Percentiles rank a stretch among this genome's conserved stretches.
Conservation (phyloP, 2,797 vertebrate genomes). For the Podargus strigoides region DNA sequence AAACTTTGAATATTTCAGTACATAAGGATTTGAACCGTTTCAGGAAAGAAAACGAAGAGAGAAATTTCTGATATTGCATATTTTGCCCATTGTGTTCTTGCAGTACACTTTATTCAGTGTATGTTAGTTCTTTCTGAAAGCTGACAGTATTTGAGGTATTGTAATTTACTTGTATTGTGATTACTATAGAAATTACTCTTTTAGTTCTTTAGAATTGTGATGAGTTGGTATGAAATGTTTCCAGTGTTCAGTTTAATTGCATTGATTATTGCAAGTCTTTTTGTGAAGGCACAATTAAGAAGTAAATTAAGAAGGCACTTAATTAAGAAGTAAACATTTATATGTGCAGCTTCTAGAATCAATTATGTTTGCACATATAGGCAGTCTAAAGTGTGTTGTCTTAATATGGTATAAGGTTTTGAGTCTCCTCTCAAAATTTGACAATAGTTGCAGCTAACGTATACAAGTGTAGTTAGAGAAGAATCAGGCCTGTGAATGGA, state of each 20-base stretch:
- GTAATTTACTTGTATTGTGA: not conserved
- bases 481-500: not conserved
- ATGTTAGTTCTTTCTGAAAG: not conserved
- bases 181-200: not conserved
- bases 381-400: not conserved
- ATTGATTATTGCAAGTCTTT: not conserved
- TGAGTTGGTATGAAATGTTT: not conserved
- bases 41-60: not conserved
- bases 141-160: not conserved
- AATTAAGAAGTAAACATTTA: not conserved
- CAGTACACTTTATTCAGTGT: not conserved
- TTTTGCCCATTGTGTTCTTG: not conserved
- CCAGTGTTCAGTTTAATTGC: not conserved
- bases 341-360: not conserved
- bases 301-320: not conserved
- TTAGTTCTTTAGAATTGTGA: not conserved
- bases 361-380: not conserved
- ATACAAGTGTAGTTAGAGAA: not conserved
- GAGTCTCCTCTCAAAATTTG: not conserved
- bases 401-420: not conserved
- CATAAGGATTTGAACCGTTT: not conserved
- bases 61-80: not conserved
- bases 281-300: constrained; percentile 1
- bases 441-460: not conserved
- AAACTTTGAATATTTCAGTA: not conserved